Conservation (phyloP, 1,140 invertebrate species). For the Mactra quadrangularis region DNA sequence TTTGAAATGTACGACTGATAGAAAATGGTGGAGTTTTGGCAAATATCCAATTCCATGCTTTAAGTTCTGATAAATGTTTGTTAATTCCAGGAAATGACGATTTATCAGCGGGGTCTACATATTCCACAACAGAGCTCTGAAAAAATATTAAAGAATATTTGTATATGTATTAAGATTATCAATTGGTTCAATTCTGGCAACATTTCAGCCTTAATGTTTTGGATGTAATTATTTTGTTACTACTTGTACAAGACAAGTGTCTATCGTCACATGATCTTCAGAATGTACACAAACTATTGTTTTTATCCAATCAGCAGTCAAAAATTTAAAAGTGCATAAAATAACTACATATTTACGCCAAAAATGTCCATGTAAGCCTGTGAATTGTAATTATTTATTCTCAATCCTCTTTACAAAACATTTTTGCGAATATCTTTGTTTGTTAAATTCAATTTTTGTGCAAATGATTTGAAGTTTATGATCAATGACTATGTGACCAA, state of each 20-base stretch:
- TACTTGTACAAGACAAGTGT: neutral
- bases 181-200: neutral
- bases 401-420: too few relatives aligned
- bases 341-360: too few relatives aligned
- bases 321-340: too few relatives aligned
- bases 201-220: neutral
- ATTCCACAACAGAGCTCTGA: neutral
- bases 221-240: neutral
- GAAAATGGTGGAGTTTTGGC: constrained; percentile 46
- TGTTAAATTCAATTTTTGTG: too few relatives aligned
- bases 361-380: too few relatives aligned
- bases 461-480: too few relatives aligned
- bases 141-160: constrained; percentile 1
- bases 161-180: neutral
- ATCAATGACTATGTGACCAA: too few relatives aligned
- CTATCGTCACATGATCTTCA: too few relatives aligned
- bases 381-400: too few relatives aligned
- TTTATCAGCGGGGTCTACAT: constrained; percentile 21
- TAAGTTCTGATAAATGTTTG: constrained; percentile 2
- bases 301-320: too few relatives aligned
- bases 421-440: too few relatives aligned
- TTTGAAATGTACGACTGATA: constrained; percentile 17
- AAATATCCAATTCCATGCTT: constrained; percentile 53
- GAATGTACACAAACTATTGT: too few relatives aligned
- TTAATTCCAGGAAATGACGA: constrained; percentile 20